Evolutionary conservation across 2,888 invertebrate species (phyloP), one percentile per base, ranked within the genome.

Genomic region (Trachelus stipa): DNA sequence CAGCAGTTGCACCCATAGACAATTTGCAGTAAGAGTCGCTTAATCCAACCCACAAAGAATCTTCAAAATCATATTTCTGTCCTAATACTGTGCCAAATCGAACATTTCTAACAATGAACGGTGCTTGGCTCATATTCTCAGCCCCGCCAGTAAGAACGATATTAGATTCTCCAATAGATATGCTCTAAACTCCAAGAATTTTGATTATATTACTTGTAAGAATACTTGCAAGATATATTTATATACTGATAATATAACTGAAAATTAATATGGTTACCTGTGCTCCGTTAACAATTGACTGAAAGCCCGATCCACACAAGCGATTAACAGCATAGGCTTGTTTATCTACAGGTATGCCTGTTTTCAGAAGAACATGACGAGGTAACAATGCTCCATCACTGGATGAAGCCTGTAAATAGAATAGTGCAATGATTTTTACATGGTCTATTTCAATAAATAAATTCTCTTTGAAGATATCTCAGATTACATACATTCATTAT

Each of bases 241-340:
- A 56, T 56, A 11, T 71, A 71, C 31, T 71, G 15, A 33, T 34
- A 34, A 30, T 31, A 75, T 77, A 69, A 74, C 31, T 74, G 15
- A 15, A 68, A n/a, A 35, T 77, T 76, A 11, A 75, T 37, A 73
- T 56, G 76, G 4, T 40, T 92, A 97, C 97, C 94, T 98, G 98
- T 68, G 96, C 96, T 77, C 96, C 97, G 92, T 95, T 98, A 31
- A 98, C 95, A 81, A 99, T 93, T 0, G 99, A 95, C 91, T 99
- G 99, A 92, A 99, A 99, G 1, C 99, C 99, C 40, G 98, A 98
- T 30, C 99, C 99, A 91, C 99, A 99, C 31, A 99, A 93, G 81
- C 99, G 93, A 93, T 99, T 99, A 74, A 99, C 94, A 75, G 96
- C 95, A 2, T 98, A 92, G 0, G 97, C 98, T 1, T 98, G 98